Evolutionary conservation across 2,797 vertebrate species (phyloP).

Genomic region (Acanthurus lineatus): DNA sequence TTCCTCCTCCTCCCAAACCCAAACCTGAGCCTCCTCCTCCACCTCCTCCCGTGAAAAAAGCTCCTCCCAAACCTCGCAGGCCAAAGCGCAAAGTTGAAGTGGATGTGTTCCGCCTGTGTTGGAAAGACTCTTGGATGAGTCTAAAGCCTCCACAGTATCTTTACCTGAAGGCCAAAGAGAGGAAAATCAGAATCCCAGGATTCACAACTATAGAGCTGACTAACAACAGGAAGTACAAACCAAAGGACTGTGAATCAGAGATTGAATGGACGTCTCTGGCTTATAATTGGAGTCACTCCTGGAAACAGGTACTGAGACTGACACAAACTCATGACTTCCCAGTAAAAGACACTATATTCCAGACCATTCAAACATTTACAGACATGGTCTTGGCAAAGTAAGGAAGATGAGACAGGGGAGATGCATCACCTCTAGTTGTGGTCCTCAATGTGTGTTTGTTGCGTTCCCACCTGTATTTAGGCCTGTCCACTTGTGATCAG

Average conservation of each 20-base stretch:
- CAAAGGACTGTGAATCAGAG: not conserved
- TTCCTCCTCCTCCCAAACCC: slow-evolving; percentile 70
- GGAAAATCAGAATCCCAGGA: slow-evolving; percentile 2
- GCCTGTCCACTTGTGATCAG: no score
- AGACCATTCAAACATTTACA: not conserved
- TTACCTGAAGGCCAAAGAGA: slow-evolving; percentile 62
- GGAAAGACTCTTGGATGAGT: slow-evolving; percentile 81
- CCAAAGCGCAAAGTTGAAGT: slow-evolving; percentile 74
- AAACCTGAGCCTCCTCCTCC: slow-evolving; percentile 48
- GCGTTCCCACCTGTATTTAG: no score
- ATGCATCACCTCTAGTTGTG: not conserved
- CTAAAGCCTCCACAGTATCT: slow-evolving; percentile 76
- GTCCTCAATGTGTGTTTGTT: no score
- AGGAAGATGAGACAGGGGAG: not conserved
- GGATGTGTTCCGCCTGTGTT: slow-evolving; percentile 69
- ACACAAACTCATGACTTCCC: not conserved
- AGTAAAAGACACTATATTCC: not conserved
- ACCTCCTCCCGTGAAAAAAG: slow-evolving; percentile 32
- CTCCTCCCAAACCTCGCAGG: slow-evolving; percentile 9
- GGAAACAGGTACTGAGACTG: slow-evolving; percentile 69
- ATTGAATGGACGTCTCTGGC: not conserved
- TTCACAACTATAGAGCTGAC: slow-evolving; percentile 49
- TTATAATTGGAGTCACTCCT: slow-evolving; percentile 69
- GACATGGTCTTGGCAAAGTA: not conserved
- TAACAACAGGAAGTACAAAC: slow-evolving; percentile 45